phyloP scores from a whole-genome alignment of 2,797 vertebrate species.

The Lacerta agilis region DNA sequence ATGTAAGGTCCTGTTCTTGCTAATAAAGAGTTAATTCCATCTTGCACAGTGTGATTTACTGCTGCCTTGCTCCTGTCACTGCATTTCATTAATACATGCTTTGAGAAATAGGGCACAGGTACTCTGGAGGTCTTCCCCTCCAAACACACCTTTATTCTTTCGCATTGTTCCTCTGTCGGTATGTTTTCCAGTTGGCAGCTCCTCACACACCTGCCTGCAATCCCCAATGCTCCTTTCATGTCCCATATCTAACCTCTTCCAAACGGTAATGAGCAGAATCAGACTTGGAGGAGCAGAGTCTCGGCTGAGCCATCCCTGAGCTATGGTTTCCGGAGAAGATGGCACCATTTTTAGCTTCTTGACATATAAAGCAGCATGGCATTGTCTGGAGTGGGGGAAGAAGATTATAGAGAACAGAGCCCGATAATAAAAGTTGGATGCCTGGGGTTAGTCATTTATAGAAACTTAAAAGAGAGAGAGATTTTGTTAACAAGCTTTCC shows the following conservation, averaged over 20 bases:
- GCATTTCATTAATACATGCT: not conserved
- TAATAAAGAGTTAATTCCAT: too few species aligned
- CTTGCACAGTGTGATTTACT: too few species aligned
- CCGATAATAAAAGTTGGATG: not conserved
- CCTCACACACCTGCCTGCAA: not conserved
- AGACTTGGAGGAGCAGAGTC: not conserved
- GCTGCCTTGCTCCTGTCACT: too few species aligned
- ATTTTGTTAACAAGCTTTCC: too few species aligned
- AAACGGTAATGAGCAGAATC: not conserved
- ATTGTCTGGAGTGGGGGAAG: not conserved
- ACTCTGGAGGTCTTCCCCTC: too few species aligned
- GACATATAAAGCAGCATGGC: not conserved
- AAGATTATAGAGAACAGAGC: not conserved
- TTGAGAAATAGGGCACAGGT: too few species aligned
- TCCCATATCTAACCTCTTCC: not conserved
- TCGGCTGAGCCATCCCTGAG: not conserved
- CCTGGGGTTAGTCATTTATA: not conserved
- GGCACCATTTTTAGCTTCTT: not conserved
- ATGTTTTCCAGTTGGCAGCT: not conserved
- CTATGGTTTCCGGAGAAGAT: not conserved
- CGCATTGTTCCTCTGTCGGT: not conserved
- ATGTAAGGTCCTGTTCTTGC: too few species aligned
- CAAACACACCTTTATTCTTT: not conserved
- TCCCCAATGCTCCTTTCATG: not conserved
- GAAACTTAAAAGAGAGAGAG: too few species aligned